Evolutionary conservation across 1,140 invertebrate genomes (phyloP), one percentile per base, ranked within the genome.

Genomic region (Nautilus pompilius): DNA sequence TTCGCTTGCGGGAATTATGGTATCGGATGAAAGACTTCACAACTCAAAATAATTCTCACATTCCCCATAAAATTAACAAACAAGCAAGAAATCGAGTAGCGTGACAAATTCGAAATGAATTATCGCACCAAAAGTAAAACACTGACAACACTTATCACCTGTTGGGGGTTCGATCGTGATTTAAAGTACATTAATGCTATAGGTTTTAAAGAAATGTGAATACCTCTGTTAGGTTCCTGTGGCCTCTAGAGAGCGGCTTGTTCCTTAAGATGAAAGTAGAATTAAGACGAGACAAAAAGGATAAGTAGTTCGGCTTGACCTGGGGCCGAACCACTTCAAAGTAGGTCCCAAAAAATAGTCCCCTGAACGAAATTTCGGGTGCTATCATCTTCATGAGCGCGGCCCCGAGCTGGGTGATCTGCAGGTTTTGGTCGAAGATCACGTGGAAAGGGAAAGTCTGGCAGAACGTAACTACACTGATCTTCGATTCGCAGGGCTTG

Each of bases 381-480:
- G 60, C 63, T 13, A 79, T 71, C 62, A 74, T 71, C 65, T 73
- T 76, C 45, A 72, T 59, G 29, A 79, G 62, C 20, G 70, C 73
- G 34, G 61, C 54, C 10, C 95, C 95, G 8, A 77, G 90, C 84
- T 96, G 93, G 24, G 91, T 87, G 71, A 96, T 91, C 70, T 87
- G 87, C 77, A 97, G 85, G 62, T 92, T 86, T 22, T 91, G 87
- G 76, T 97, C 90, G 76, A 98, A 96, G 87, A 96, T 91, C 62
- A 98, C 83, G 80, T 98, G 94, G 80, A 97, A 98, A 15, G 95
- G 95, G 82, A 96, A 97, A 5, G 95, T 90, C 62, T 90, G 88
- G 79, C 93, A 96, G 84, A 98, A 97, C n/a, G 94, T 96, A 20
- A 53, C 26, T 4, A 77, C 71, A 8, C 73, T 70, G 17, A 79